Evolutionary conservation across 2,113 vertebrate genomes (phyloP), one percentile per base, ranked within the genome.

Genomic region (Mellivora capensis): DNA sequence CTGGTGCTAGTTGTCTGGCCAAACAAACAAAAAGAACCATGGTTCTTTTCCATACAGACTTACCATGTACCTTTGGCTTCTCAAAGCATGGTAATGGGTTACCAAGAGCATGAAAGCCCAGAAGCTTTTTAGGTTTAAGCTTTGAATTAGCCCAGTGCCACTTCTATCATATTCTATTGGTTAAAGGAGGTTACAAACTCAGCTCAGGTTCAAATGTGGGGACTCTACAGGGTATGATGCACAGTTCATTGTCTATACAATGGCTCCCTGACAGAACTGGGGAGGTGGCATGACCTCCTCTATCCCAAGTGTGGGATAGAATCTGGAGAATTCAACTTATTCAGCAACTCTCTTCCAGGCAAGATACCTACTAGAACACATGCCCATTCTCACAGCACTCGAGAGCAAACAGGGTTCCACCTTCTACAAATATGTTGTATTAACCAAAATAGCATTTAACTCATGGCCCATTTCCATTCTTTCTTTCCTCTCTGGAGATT

Each of bases 111-210:
- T 4, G 49, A 37, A 52, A 47, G 4, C 31, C 42, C 42, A 47
- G 44, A 82, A 64, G 10, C 1, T 67, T 59, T 54, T 49, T 27
- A 83, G 14, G 11, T 4, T 67, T 57, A 61, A 59, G 15, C 6
- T 29, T 76, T 80, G 4, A 77, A 23, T 4, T 61, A 54, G 4
- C 31, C 87, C 0, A 37, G 14, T 23, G 4, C 11, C 13, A 42
- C 1, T 81, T 37, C 7, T 2, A 62, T 6, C n/a, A 57, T 3
- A 84, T 14, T 39, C 10, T 12, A 34, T 9, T 90, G 67, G 29
- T 52, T 44, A 94, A 94, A 81, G 34, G 27, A 80, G 90, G 62
- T 83, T 84, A 69, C 29, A 54, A 44, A 14, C 23, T 93, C 27
- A 67, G 34, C 7, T 1, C 23, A 76, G 1, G 42, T 57, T 37